Base-by-base conservation (phyloP, 1,140 invertebrate genomes). In the Venturia canescens region DNA sequence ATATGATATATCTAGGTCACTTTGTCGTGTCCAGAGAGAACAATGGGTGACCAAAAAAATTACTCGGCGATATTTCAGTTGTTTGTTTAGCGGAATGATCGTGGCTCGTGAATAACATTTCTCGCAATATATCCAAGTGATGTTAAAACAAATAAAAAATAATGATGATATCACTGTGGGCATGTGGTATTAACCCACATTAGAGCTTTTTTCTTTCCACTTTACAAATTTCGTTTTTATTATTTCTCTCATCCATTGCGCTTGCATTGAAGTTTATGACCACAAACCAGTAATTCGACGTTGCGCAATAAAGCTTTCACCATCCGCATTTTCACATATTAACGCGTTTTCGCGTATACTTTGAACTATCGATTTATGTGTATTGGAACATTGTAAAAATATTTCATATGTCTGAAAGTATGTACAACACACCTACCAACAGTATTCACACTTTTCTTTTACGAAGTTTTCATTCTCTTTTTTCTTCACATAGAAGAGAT, bases 1-100 rank as follows among this genome's bases (percentile, higher is more conserved):
- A 74, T 53, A 26, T 23, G 34, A 53, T 50, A 53, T 53, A 74
- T 74, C 71, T 74, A 16, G 71, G 71, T 53, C 71, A 74, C 71
- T 74, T 74, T 53, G 48, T 74, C 71, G 26, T 6, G 50, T 53
- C 71, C 44, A 74, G 23, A 26, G 23, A 48, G 18, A 7, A 15
- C 27, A 69, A 34, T 29, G 67, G 29, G 67, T 44, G 69, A 21
- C n/a, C 23, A 74, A 53, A 74, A n/a, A 48, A 48, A 74, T 11
- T 44, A 44, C 7, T 53, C 16, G 7, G 48, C 26, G 44, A 74
- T 53, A 53, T 74, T 74, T 74, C 44, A 27, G 53, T 74, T 57
- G 44, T 53, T n/a, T 26, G 48, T 53, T 74, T 53, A 13, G 26
- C 71, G 3, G 44, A 71, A 71, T 23, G 34, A 71, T 53, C 3